phyloP scores from a whole-genome alignment of 2,113 vertebrate genomes.

The Calyptomena viridis region DNA sequence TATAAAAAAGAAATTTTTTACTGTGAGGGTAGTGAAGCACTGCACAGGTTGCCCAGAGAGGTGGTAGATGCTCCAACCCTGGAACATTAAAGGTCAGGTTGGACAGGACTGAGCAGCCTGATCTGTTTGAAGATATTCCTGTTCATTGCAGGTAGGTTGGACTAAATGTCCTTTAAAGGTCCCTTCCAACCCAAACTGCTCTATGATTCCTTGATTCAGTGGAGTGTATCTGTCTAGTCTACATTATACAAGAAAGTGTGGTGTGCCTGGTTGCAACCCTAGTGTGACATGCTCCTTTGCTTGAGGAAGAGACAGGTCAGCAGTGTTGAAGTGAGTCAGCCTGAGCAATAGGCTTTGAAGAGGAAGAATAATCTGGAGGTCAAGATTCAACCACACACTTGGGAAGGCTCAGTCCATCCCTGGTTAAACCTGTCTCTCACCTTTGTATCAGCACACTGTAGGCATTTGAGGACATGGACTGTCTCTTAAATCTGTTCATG shows the following conservation, averaged over 20 bases:
- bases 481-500: background rate
- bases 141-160: background rate
- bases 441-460: background rate
- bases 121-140: background rate
- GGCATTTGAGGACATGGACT: background rate
- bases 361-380: background rate
- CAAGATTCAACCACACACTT: background rate
- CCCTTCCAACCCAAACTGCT: background rate
- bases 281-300: background rate
- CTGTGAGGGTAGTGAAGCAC: background rate
- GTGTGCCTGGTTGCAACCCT: background rate
- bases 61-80: background rate
- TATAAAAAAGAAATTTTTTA: background rate
- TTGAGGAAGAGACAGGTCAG: background rate
- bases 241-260: background rate
- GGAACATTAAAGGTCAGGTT: background rate
- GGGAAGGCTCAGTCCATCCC: background rate
- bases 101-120: background rate
- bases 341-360: background rate
- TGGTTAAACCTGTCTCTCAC: background rate
- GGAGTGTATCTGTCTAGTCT: background rate
- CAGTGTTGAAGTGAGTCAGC: background rate
- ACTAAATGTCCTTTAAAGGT: background rate
- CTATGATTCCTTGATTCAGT: background rate
- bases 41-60: background rate